These are phyloP conservation scores for Myiopsitta monachus DNA, from an alignment of 2,113 vertebrate species.

Conservation along the genomic window DNA sequence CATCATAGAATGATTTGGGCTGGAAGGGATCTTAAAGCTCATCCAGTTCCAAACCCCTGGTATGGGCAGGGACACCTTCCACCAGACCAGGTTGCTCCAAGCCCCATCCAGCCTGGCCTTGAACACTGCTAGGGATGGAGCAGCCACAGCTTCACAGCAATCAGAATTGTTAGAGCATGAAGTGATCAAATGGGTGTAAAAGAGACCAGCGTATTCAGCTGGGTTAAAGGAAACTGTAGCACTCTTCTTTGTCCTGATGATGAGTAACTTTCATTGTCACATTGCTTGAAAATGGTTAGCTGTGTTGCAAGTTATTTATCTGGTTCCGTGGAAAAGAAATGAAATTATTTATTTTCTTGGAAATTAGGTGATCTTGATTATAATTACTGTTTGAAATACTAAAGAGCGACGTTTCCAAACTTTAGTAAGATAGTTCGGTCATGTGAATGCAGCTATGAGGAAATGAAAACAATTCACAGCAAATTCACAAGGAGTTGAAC, in stretches of 20 bases:
- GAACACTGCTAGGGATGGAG: neutral
- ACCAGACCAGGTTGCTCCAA: neutral
- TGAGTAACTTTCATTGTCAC: neutral
- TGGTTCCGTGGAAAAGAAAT: neutral
- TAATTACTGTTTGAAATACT: neutral
- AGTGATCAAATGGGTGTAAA: neutral
- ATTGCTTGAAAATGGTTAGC: neutral
- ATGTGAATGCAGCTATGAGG: neutral
- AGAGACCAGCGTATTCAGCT: neutral
- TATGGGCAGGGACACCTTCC: neutral
- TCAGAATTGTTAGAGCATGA: neutral
- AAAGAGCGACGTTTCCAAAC: constrained; percentile 15
- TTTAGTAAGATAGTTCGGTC: neutral
- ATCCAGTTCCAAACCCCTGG: neutral
- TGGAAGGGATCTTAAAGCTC: neutral
- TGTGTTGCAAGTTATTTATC: neutral
- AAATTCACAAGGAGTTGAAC: constrained; percentile 21
- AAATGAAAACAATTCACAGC: constrained; percentile 35
- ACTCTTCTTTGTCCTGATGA: neutral
- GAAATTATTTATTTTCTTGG: constrained; percentile 4
- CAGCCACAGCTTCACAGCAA: neutral
- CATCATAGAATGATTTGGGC: neutral
- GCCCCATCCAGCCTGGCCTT: neutral
- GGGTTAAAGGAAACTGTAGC: neutral
- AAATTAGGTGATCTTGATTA: constrained; percentile 29